Base-by-base conservation (phyloP, 2,888 invertebrate genomes). In the Trachelus troglodyta region DNA sequence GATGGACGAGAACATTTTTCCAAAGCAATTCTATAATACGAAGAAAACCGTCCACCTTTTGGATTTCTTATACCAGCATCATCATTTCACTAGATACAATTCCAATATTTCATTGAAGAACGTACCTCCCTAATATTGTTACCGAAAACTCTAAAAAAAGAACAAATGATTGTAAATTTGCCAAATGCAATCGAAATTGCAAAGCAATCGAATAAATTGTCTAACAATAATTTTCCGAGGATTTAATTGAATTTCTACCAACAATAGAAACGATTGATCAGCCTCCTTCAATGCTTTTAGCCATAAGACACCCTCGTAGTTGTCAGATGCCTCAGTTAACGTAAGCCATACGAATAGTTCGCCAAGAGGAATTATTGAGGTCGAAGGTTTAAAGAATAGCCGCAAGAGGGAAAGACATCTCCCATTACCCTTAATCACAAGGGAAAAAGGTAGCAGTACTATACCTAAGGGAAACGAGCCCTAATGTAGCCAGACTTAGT, bases 371-470 rank as follows among this genome's bases (percentile, higher is more conserved):
- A 85, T 85, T 85, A 81, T 79, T 79, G 76, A 75, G 83, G 79
- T 77, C 73, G 77, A 76, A 77, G 74, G 79, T 81, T 82, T 82
- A 79, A 85, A 83, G 82, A 83, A 83, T 82, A 79, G 77, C 56
- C 56, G 56, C 79, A 77, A 80, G 81, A 79, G 81, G 83, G 79
- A 81, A 79, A 83, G 82, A 78, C 74, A 37, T 40, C 23, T 71
- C 79, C 83, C 82, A 83, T 85, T 83, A 84, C 81, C 80, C 80
- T 83, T 81, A 84, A 84, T 85, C 83, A 83, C 77, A 23, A 56
- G 80, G 77, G 74, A 77, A 81, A 80, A 83, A 83, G 80, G 77
- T 73, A 75, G 77, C 69, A 75, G n/a, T 40, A 34, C 75, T 69
- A 15, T 71, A 75, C 77, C 77, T 37, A 69, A 71, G 77, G 75